These are phyloP conservation scores for Abscondita cerata DNA, from an alignment of 2,888 invertebrate species.

Conservation along the genomic window DNA sequence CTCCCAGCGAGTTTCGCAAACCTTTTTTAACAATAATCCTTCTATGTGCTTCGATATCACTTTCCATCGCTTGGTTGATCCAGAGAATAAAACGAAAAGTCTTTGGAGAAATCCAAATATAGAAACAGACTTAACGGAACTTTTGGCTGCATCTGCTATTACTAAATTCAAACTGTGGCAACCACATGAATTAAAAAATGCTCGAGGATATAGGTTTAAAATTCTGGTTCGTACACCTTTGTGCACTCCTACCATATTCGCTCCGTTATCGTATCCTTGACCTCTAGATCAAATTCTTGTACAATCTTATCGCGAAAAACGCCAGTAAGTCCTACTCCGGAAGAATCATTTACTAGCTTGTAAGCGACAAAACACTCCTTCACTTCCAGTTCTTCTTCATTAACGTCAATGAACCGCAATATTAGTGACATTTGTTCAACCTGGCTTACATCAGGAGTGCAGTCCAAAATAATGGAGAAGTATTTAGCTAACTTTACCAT, in stretches of 20 bases:
- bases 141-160: slow-evolving; percentile 19
- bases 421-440: slow-evolving; percentile 15
- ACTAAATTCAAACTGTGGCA: slow-evolving; percentile 28
- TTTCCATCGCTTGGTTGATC: slow-evolving; percentile 16
- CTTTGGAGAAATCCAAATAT: slow-evolving; percentile 14
- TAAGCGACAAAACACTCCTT: slow-evolving; percentile 16
- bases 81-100: slow-evolving; percentile 17
- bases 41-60: slow-evolving; percentile 15
- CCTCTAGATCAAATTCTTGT: slow-evolving; percentile 13
- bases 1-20: slow-evolving; percentile 15
- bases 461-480: slow-evolving; percentile 10
- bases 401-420: slow-evolving; percentile 31
- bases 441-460: slow-evolving; percentile 13
- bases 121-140: slow-evolving; percentile 15
- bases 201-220: slow-evolving; percentile 34
- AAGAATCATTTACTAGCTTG: slow-evolving; percentile 15
- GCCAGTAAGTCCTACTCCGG: slow-evolving; percentile 11
- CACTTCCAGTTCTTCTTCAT: slow-evolving; percentile 17
- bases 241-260: slow-evolving; percentile 36
- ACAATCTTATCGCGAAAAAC: slow-evolving; percentile 16
- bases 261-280: slow-evolving; percentile 30
- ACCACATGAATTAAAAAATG: slow-evolving; percentile 29
- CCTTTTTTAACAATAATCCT: slow-evolving; percentile 15
- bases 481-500: slow-evolving; percentile 11
- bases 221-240: slow-evolving; percentile 33